Base-by-base conservation (phyloP, 2,113 vertebrate genomes). In the Pavo muticus region DNA sequence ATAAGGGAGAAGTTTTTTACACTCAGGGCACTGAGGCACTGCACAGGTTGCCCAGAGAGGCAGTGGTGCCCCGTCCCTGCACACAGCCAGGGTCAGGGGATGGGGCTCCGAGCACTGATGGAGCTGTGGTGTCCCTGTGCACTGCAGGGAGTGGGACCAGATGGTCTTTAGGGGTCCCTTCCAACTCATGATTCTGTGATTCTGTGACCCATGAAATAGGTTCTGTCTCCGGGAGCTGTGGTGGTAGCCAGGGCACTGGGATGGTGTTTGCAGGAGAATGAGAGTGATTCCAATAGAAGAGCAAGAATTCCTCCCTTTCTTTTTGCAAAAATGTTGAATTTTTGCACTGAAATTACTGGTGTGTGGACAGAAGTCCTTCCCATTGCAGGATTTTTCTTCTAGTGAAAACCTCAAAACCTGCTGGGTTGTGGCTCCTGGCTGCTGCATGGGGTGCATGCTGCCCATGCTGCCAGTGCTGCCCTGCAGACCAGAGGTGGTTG, bases 381-480 rank as follows among this genome's bases (percentile, higher is more conserved):
- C 2, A 0, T 20, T 35, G 17, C n/a, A 30, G 48, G 39, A 4
- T 19, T 67, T 56, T 17, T 63, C 59, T 21, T 12, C 35, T 48
- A 9, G 27, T 9, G 59, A 67, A 45, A 39, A 37, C 37, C 14
- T 57, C n/a, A 64, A 71, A 27, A 32, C 19, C 17, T 61, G 45
- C 17, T 16, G 37, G 50, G 12, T 45, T 37, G 47, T 54, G 57
- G 23, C 29, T 76, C 8, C 32, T 60, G 29, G 48, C 32, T 54
- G 27, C 47, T 69, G 67, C 39, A 14, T 17, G 52, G 14, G 52
- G 27, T 35, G 63, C 40, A 11, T 13, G 77, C 45, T 57, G 21
- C 57, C 45, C 40, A 11, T 13, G 77, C 45, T 57, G 21, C 57
- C 45, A 4, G 0, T 0, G 0, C 32, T n/a, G 40, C 32, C 5